Base-by-base conservation (phyloP, 37 sponge, comb jelly and placozoan species). In the Hormiphora californensis region DNA sequence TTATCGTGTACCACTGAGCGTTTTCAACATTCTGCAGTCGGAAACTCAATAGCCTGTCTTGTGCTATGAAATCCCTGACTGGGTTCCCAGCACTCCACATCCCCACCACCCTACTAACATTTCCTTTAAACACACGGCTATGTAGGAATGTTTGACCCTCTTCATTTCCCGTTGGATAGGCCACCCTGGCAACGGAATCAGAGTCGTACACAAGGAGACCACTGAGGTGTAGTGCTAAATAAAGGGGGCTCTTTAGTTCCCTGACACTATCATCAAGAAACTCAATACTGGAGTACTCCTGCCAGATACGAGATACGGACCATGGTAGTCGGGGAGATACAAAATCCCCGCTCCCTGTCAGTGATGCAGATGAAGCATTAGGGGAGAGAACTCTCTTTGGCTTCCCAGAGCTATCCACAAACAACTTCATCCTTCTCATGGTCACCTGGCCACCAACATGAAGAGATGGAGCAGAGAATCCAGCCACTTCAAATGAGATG, bases 131-230 rank as follows among this genome's bases (percentile, higher is more conserved):
- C 37, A 65, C 9, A 17, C 35, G 31, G 36, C 38, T 65, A 38
- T 65, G 67, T 35, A 65, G 67, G 67, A 65, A 65, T 35, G 67
- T 65, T 33, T 65, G 31, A 7, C 67, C 67, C 19, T 65, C 67
- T 39, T 65, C 67, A 32, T 65, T 65, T 3, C 67, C 67, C 4
- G 67, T 65, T 3, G 67, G 67, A 19, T 65, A 65, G 3, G 67
- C 32, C 9, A 65, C 67, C 34, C 67, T 21, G 36, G 35, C 67
- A 3, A 65, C 67, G 2, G 67, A 65, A 38, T 65, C 67, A 7
- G 67, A 27, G 17, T 65, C 67, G 67, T 65, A 65, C 4, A 65
- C 35, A 3, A 65, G 67, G 37, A 65, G 67, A 33, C 67, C 67
- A 1, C 38, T 36, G 8, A 65, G 36, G 28, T 65, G 67, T 65